phyloP scores from a whole-genome alignment of 2,797 vertebrate species.

The Spinibarbus caldwelli region DNA sequence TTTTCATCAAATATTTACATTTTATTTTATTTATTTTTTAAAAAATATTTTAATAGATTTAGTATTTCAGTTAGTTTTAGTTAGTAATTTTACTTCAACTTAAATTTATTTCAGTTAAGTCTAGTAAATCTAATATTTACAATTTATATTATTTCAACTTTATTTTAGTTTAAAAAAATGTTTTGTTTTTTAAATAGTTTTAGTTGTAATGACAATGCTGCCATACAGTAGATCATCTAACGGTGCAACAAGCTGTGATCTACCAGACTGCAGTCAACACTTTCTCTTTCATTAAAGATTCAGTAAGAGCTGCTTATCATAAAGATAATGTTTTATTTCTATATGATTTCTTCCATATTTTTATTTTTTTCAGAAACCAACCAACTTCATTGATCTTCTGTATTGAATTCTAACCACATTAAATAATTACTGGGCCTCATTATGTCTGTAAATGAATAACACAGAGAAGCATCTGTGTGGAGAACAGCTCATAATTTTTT shows the following conservation, averaged over 20 bases:
- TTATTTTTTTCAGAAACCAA: background rate
- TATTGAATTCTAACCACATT: constrained; percentile 32
- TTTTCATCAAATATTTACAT: too few relatives aligned
- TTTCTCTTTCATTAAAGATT: background rate
- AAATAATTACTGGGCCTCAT: constrained; percentile 58
- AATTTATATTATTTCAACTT: too few relatives aligned
- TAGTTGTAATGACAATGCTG: background rate
- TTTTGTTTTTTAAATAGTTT: background rate
- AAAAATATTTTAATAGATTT: too few relatives aligned
- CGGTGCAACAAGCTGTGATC: constrained; percentile 29
- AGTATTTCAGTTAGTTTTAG: too few relatives aligned
- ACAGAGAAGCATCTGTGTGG: constrained; percentile 57
- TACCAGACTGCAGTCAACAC: background rate
- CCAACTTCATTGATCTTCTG: constrained; percentile 3
- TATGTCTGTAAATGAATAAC: constrained; percentile 65
- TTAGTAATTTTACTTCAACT: too few relatives aligned
- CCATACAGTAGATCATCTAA: background rate
- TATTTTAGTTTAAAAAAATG: too few relatives aligned
- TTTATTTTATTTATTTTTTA: too few relatives aligned
- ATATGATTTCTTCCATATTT: background rate
- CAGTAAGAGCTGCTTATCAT: background rate
- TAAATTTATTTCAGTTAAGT: too few relatives aligned
- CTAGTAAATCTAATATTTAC: too few relatives aligned
- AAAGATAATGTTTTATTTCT: background rate
- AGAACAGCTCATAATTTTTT: constrained; percentile 54